Evolutionary conservation across 2,113 vertebrate species (phyloP), one percentile per base, ranked within the genome.

Genomic region (Calidris pugnax): DNA sequence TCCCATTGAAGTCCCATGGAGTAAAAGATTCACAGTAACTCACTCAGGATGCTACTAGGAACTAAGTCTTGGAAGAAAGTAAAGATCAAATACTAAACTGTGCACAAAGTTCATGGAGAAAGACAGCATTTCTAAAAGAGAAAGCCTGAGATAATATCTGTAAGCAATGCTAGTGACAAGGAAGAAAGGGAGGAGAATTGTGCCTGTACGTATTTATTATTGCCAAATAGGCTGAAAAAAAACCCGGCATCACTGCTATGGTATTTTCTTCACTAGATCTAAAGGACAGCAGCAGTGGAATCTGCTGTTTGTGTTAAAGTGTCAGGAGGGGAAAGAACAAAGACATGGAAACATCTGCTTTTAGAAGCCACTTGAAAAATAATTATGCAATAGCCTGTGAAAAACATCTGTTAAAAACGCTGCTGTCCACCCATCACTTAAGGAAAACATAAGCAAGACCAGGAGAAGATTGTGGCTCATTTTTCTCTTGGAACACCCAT

Each of bases 311-410:
- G 85, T 96, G 85, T 96, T 97, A 91, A 97, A 97, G 90, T 91
- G 91, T 96, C 95, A 94, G 93, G 74, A 93, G 75, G 80, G 83
- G 87, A 95, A 96, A 85, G 81, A 95, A 97, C 95, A 97, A 97
- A 97, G 93, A 75, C 78, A 90, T 91, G 62, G 93, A 92, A 97
- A 97, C 94, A 97, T 97, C 95, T 97, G 96, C 93, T 96, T 93
- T 85, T 88, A 93, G 91, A 97, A 96, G 91, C 62, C 91, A 93
- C 72, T 97, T 97, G 82, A 96, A 95, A 97, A 96, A 96, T 93
- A 95, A 95, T 95, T 96, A 96, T 93, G 96, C 91, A 97, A 96
- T 82, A 95, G 87, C 75, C 93, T 93, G 89, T 95, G 84, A 96
- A 97, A 94, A 94, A 92, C 95, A 97, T 97, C 93, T 97, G 96